These are phyloP conservation scores for Andrena bicolor DNA, from an alignment of 2,888 invertebrate species.

Conservation along the genomic window DNA sequence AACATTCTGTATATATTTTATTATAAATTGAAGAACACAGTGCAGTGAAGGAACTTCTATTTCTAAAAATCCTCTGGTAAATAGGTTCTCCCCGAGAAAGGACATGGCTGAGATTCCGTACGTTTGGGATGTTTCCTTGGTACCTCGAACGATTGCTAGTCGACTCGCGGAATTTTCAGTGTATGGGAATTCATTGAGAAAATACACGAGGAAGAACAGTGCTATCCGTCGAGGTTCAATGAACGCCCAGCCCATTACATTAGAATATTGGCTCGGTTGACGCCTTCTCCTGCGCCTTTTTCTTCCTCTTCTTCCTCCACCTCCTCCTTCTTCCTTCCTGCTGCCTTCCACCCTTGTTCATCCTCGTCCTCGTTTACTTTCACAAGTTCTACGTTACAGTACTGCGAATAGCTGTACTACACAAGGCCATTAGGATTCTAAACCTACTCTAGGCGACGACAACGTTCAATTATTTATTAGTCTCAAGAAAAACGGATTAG, in stretches of 20 bases:
- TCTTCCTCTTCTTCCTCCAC: conserved; percentile 51
- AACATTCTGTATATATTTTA: neutral
- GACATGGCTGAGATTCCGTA: conserved; percentile 16
- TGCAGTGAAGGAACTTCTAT: neutral
- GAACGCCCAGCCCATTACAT: conserved; percentile 80
- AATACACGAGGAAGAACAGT: conserved; percentile 66
- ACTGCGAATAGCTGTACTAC: neutral
- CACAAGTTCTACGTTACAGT: conserved; percentile 1
- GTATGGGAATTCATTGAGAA: conserved; percentile 61
- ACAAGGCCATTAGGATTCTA: neutral
- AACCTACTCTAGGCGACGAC: neutral
- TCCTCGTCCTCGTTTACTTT: conserved; percentile 9
- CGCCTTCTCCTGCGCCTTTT: conserved; percentile 70
- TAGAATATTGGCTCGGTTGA: conserved; percentile 80
- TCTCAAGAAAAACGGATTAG: too few species aligned
- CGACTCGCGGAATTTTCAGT: conserved; percentile 30
- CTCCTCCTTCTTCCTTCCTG: conserved; percentile 41
- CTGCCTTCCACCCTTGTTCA: conserved; percentile 14
- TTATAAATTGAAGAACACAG: neutral
- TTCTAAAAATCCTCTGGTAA: neutral
- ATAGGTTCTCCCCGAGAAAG: neutral
- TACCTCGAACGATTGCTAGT: conserved; percentile 8
- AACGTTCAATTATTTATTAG: too few species aligned
- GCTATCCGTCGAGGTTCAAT: conserved; percentile 77
- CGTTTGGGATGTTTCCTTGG: conserved; percentile 7